Percentiles rank a stretch among this genome's conserved stretches.
Evolutionary conservation across 2,113 vertebrate species (phyloP).

Genomic region (Ameiurus melas): DNA sequence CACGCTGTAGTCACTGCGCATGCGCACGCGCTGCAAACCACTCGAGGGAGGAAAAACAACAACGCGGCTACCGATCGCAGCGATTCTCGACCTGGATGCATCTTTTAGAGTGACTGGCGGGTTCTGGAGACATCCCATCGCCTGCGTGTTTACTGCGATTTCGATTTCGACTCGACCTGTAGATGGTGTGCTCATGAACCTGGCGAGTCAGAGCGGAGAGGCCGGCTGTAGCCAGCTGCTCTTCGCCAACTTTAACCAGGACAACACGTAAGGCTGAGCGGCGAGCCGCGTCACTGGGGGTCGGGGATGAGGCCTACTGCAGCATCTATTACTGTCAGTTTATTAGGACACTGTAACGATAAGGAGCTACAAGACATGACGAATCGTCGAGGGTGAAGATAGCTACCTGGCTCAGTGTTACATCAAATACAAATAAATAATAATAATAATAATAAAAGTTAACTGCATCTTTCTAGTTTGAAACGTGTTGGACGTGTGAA

Average conservation of each 20-base stretch:
- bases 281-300: constrained; percentile 42
- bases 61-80: constrained; percentile 53
- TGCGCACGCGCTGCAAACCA: constrained; percentile 62
- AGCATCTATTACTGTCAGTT: background rate
- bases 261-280: constrained; percentile 90
- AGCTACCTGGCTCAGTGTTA: background rate
- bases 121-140: background rate
- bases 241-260: constrained; percentile 99
- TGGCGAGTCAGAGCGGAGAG: constrained; percentile 94
- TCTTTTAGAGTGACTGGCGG: constrained; percentile 51
- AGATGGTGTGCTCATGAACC: constrained; percentile 85
- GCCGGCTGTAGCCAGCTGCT: constrained; percentile 92
- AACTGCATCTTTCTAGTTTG: background rate
- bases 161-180: constrained; percentile 55
- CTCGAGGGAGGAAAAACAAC: constrained; percentile 71
- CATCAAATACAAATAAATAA: background rate
- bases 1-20: constrained; percentile 54
- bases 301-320: constrained; percentile 35
- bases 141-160: constrained; percentile 52
- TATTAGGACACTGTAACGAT: background rate
- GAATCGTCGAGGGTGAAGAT: background rate
- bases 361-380: too few relatives aligned
- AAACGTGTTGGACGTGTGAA: background rate
- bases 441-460: background rate
- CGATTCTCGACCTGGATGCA: constrained; percentile 55